Conservation (phyloP, 2,797 vertebrate genomes). For the Nyctalus aviator region DNA sequence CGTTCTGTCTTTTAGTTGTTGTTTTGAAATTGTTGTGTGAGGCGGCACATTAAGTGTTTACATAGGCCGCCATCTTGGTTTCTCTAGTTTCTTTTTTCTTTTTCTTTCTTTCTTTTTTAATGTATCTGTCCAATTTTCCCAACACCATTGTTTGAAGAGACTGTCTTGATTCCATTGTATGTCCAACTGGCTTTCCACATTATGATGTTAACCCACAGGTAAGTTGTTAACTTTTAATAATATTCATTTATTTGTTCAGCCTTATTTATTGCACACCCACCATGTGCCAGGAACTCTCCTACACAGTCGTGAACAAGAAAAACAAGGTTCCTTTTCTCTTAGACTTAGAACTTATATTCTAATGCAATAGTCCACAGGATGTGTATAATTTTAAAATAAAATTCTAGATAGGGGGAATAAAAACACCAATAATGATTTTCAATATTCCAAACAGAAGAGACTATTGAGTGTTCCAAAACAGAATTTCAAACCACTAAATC, state of each 20-base stretch:
- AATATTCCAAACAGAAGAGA: not conserved
- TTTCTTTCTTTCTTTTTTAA: no score
- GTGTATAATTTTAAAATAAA: conserved; percentile 22
- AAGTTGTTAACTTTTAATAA: not conserved
- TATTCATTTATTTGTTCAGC: not conserved
- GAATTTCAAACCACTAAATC: conserved; percentile 50
- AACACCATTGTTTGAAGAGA: no score
- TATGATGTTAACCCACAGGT: not conserved
- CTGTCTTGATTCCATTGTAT: no score
- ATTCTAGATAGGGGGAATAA: not conserved
- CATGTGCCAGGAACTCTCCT: not conserved
- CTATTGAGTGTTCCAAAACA: not conserved
- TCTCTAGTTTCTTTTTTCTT: no score
- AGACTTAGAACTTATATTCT: not conserved
- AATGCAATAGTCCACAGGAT: not conserved
- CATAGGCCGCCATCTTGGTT: no score
- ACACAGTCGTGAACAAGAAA: not conserved
- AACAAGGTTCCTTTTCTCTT: not conserved
- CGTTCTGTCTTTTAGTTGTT: no score
- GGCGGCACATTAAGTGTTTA: no score
- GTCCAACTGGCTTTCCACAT: not conserved
- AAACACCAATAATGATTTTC: conserved; percentile 5
- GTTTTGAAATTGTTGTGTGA: no score
- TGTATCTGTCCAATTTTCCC: no score
- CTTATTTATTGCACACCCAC: not conserved